These are phyloP conservation scores for Hypocryptadius cinnamomeus DNA, from an alignment of 2,113 vertebrate genomes.

Conservation along the genomic window DNA sequence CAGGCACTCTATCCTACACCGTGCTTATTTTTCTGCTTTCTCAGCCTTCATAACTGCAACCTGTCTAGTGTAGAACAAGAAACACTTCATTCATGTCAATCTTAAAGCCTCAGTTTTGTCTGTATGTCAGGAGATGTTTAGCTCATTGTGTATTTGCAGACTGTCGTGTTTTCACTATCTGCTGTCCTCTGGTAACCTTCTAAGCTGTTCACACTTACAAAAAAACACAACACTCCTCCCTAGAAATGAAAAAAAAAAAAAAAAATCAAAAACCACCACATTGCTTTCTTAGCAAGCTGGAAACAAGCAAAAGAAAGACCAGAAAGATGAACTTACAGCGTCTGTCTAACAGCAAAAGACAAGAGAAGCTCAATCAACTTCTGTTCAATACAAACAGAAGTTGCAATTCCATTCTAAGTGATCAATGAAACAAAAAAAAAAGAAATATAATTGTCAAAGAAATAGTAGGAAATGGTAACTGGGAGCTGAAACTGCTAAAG, in stretches of 20 bases:
- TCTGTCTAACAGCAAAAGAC: neutral
- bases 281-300: neutral
- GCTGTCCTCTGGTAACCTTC: neutral
- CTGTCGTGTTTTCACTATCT: neutral
- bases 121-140: neutral
- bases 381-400: neutral
- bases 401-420: neutral
- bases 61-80: neutral
- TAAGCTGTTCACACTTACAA: neutral
- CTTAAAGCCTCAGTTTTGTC: neutral
- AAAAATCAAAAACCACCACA: neutral
- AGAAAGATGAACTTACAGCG: neutral
- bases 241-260: neutral
- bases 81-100: rapidly evolving
- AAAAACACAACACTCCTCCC: neutral
- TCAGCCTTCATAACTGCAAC: neutral
- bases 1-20: neutral
- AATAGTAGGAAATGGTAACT: neutral
- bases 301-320: neutral
- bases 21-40: neutral
- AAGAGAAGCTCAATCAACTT: neutral
- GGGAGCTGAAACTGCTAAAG: neutral
- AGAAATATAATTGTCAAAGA: neutral
- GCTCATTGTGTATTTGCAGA: neutral
- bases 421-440: neutral